Evolutionary conservation across 1,140 invertebrate species (phyloP), one percentile per base, ranked within the genome.

Genomic region (Eubasilissa regina): DNA sequence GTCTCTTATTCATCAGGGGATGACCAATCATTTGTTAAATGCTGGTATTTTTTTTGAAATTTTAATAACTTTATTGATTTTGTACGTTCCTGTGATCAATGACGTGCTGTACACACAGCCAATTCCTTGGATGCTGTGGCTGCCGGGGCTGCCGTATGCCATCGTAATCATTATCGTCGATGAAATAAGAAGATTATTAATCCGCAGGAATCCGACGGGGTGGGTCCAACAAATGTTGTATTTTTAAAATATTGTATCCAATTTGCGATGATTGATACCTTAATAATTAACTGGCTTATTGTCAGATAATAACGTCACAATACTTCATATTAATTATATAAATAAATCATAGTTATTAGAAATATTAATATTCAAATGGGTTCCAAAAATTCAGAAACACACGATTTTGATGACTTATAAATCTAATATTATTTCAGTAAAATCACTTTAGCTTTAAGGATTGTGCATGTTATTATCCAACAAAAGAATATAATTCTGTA

Each of bases 151-250:
- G 15, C 95, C 95, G 10, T 97, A 94, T 85, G 92, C 92, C 74
- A 79, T 95, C 68, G 84, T 94, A 0, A 95, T 97, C 86, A 92
- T 96, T 79, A 83, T 94, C 35, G 94, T 93, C 81, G 95, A 97
- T 86, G 91, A 97, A 86, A 81, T 92, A 11, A 88, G 95, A 81
- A 93, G 94, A 83, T 93, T 90, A 84, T 89, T 95, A 78, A 90
- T 97, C 43, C 91, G 95, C 83, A 90, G 90, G 77, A 90, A 93
- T 86, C 92, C 94, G 21, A 93, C 92, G 21, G 93, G 94, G 78
- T 96, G 94, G 93, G 90, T 95, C 17, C 94, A 95, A 84, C 85
- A 89, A 79, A 95, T 97, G 88, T 96, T 94, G 47, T 96, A 96
- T 85, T 96, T 95, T 86, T 96, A 11, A 53, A 0, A 21, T 6